Conservation (phyloP, 2,888 invertebrate genomes). For the Drepanosiphum platanoidis region DNA sequence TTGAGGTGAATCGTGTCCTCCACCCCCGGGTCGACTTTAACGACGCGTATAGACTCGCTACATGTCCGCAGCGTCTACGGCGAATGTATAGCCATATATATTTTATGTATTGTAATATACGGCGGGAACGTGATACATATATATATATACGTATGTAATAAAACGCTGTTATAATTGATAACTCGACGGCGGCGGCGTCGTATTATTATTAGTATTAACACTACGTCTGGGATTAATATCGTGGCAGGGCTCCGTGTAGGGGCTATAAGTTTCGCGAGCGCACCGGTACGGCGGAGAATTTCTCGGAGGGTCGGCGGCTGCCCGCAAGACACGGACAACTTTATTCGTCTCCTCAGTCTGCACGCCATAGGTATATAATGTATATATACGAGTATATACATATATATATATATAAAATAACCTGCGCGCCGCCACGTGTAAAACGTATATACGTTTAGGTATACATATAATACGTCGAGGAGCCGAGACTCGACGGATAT, state of each 20-base stretch:
- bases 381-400: no score
- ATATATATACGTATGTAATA: no score
- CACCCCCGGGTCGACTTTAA: background rate
- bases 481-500: conserved; percentile 26
- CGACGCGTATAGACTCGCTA: background rate
- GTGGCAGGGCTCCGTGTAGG: background rate
- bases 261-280: conserved; percentile 25
- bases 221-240: conserved; percentile 57
- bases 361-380: background rate
- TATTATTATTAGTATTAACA: conserved; percentile 52
- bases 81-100: background rate
- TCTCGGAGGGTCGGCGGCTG: conserved; percentile 38
- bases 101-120: background rate
- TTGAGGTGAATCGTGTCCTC: background rate
- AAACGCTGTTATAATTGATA: conserved; percentile 49
- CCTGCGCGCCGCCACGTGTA: background rate
- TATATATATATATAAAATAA: background rate
- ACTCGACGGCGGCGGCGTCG: background rate
- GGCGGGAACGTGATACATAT: background rate
- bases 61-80: background rate
- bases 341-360: conserved; percentile 23
- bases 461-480: no score
- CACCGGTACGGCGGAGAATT: conserved; percentile 13
- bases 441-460: background rate
- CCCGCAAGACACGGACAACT: conserved; percentile 57